A percentile compares a stretch with the other conserved stretches of the same genome.
Evolutionary conservation across 2,888 invertebrate species (phyloP).

Genomic region (Tromatobia lineatoria): DNA sequence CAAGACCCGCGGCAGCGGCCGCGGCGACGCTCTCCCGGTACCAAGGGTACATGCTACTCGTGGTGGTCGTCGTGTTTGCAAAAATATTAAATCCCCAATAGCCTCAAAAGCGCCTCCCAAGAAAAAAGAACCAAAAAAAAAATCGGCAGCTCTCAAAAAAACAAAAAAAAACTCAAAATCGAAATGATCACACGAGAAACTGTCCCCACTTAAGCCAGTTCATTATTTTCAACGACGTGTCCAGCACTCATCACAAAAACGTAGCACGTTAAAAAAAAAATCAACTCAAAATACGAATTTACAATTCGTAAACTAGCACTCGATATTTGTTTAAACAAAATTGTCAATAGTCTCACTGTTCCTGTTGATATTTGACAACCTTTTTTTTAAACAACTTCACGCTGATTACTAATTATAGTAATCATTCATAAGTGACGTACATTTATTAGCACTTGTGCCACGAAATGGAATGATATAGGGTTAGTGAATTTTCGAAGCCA

Average conservation of each 20-base stretch:
- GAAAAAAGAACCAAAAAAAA: no score
- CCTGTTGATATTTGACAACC: neutral
- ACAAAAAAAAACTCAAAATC: neutral
- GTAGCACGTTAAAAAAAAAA: constrained; percentile 11
- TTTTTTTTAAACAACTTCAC: neutral
- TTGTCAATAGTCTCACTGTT: no score
- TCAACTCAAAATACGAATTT: constrained; percentile 15
- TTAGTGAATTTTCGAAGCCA: neutral
- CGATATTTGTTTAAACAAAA: neutral
- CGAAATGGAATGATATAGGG: no score
- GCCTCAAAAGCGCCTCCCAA: neutral
- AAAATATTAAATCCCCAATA: constrained; percentile 5
- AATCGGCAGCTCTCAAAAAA: neutral
- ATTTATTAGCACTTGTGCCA: neutral
- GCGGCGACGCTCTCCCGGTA: constrained; percentile 87
- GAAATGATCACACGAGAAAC: neutral
- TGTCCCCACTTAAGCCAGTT: constrained; percentile 23
- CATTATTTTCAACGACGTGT: constrained; percentile 12
- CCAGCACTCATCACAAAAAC: constrained; percentile 19
- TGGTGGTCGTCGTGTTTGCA: constrained; percentile 57
- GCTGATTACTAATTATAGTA: neutral
- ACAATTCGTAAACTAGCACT: constrained; percentile 37
- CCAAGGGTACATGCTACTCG: constrained; percentile 88
- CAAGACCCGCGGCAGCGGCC: constrained; percentile 87
- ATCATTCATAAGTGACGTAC: neutral